These are phyloP conservation scores for Odontocerum albicorne DNA, from an alignment of 2,888 invertebrate species.

Conservation along the genomic window DNA sequence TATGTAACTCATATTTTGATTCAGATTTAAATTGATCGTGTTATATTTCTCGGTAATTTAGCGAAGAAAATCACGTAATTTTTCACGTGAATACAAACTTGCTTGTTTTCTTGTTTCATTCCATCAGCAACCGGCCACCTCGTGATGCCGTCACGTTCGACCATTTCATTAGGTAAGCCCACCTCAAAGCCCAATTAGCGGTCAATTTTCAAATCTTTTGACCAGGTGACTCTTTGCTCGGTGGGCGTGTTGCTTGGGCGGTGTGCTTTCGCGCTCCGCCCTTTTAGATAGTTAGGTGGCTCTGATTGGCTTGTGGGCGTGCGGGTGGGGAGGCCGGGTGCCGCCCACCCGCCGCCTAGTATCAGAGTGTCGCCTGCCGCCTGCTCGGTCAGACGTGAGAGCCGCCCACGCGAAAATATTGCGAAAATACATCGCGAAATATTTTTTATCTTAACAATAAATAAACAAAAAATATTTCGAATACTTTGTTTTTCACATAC, in stretches of 20 bases:
- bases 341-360: slow-evolving; percentile 22
- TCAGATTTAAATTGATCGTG: too few relatives aligned
- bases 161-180: slow-evolving; percentile 1
- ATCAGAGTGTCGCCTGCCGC: slow-evolving; percentile 24
- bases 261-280: slow-evolving; percentile 10
- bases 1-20: too few relatives aligned
- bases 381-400: slow-evolving; percentile 15
- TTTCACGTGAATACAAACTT: not conserved
- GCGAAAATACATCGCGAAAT: slow-evolving; percentile 8
- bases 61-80: too few relatives aligned
- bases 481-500: not conserved
- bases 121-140: not conserved
- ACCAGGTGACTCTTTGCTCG: slow-evolving; percentile 12
- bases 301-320: slow-evolving; percentile 18
- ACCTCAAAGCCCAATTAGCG: slow-evolving; percentile 27
- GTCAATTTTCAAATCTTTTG: slow-evolving; percentile 21
- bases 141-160: not conserved
- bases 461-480: slow-evolving; percentile 2
- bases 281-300: slow-evolving; percentile 2
- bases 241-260: slow-evolving; percentile 28
- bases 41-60: too few relatives aligned
- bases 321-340: slow-evolving; percentile 21
- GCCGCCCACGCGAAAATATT: slow-evolving; percentile 7
- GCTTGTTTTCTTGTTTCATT: not conserved
- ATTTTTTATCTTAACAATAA: not conserved